Evolutionary conservation across 2,888 invertebrate species (phyloP).

Genomic region (Temnothorax ravouxi): DNA sequence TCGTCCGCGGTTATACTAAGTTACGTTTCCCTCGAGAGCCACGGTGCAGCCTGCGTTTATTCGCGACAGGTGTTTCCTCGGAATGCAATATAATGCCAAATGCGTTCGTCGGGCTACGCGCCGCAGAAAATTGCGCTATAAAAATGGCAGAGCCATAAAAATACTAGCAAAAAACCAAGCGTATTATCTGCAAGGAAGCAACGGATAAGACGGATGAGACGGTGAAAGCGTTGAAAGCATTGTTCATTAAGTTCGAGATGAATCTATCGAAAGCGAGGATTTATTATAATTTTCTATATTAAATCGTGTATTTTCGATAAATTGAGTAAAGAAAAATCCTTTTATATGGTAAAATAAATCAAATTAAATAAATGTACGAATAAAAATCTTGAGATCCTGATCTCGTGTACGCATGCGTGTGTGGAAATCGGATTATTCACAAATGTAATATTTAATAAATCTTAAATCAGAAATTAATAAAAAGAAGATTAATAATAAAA

Average conservation of each 20-base stretch:
- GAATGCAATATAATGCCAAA: conserved; percentile 42
- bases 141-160: conserved; percentile 29
- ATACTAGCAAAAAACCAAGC: not conserved
- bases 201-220: not conserved
- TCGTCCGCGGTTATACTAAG: conserved; percentile 14
- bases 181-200: not conserved
- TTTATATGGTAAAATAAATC: not conserved
- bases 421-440: not conserved
- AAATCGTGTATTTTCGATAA: not conserved
- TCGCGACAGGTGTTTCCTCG: conserved; percentile 49
- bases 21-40: conserved; percentile 16
- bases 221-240: not conserved
- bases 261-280: not conserved
- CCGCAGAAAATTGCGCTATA: conserved; percentile 10
- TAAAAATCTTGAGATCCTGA: not conserved
- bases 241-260: not conserved
- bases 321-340: not conserved
- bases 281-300: conserved; percentile 11
- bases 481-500: conserved; percentile 1
- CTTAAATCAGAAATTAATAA: conserved; percentile 18
- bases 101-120: not conserved
- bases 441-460: not conserved
- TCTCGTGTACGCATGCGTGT: not conserved
- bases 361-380: not conserved
- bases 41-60: conserved; percentile 29